Percentiles rank a stretch among this genome's conserved stretches.
These are phyloP conservation scores for Pangasius larnaudii DNA, from an alignment of 2,797 vertebrate genomes.

Conservation along the genomic window DNA sequence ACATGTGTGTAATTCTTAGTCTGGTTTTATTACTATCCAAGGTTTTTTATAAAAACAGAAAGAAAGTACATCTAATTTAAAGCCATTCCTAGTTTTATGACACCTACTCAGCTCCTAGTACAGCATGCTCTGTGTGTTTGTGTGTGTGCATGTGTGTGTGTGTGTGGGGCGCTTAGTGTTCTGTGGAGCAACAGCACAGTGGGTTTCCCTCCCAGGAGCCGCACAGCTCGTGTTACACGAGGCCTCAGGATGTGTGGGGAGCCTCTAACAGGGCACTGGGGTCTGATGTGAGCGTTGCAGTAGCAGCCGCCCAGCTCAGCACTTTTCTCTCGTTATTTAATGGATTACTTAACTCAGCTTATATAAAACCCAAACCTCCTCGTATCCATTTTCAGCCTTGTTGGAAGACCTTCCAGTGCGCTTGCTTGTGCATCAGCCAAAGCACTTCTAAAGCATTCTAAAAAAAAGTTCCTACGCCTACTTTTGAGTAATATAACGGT, in stretches of 20 bases:
- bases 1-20: not conserved
- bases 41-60: not conserved
- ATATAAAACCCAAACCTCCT: constrained; percentile 44
- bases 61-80: constrained; percentile 17
- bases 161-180: not conserved
- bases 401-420: constrained; percentile 29
- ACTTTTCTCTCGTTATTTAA: constrained; percentile 69
- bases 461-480: not conserved
- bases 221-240: constrained; percentile 67
- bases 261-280: constrained; percentile 60
- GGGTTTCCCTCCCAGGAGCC: constrained; percentile 65
- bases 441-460: constrained; percentile 25
- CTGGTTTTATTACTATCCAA: constrained; percentile 37
- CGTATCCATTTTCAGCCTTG: constrained; percentile 51
- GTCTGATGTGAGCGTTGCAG: constrained; percentile 56
- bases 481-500: constrained; percentile 50
- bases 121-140: constrained; percentile 33
- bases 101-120: constrained; percentile 18
- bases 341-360: constrained; percentile 68
- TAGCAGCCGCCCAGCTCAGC: constrained; percentile 70
- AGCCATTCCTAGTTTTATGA: constrained; percentile 24
- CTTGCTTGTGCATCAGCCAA: constrained; percentile 23
- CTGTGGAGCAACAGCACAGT: constrained; percentile 45
- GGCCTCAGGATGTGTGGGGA: constrained; percentile 58
- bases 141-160: constrained; percentile 15